Evolutionary conservation across 2,888 invertebrate species (phyloP).

Genomic region (Clanis bilineata): DNA sequence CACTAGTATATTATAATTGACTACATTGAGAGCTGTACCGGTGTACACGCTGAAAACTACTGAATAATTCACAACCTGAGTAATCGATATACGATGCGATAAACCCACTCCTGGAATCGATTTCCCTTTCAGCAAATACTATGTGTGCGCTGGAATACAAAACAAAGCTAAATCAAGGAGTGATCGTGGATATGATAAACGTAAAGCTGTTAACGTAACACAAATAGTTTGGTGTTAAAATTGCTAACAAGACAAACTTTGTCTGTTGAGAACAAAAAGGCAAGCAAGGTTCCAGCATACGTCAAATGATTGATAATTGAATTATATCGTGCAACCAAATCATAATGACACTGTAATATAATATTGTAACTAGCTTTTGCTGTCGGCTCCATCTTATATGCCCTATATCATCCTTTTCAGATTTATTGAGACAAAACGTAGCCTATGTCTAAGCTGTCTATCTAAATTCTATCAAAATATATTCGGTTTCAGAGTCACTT

Average conservation of each 20-base stretch:
- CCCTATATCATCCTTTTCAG: too few relatives aligned
- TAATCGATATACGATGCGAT: slow-evolving; percentile 57
- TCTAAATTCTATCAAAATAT: too few relatives aligned
- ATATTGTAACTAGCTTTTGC: too few relatives aligned
- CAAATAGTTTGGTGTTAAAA: not conserved
- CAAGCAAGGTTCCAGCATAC: too few relatives aligned
- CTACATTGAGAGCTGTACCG: not conserved
- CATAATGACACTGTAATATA: too few relatives aligned
- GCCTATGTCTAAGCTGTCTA: too few relatives aligned
- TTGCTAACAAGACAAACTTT: not conserved
- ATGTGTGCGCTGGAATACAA: slow-evolving; percentile 10
- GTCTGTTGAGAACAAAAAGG: not conserved
- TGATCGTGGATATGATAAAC: slow-evolving; percentile 17
- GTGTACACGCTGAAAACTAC: slow-evolving; percentile 17
- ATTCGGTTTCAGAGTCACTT: too few relatives aligned
- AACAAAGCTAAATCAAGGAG: slow-evolving; percentile 20
- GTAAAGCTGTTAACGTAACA: slow-evolving; percentile 11
- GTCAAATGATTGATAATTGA: too few relatives aligned
- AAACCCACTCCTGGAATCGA: slow-evolving; percentile 34
- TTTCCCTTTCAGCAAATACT: slow-evolving; percentile 38
- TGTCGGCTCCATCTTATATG: too few relatives aligned
- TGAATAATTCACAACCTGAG: slow-evolving; percentile 55
- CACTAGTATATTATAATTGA: not conserved
- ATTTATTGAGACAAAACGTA: too few relatives aligned
- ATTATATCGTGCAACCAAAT: too few relatives aligned